Base-by-base conservation (phyloP, 1,140 invertebrate genomes). In the Pentalonia nigronervosa region DNA sequence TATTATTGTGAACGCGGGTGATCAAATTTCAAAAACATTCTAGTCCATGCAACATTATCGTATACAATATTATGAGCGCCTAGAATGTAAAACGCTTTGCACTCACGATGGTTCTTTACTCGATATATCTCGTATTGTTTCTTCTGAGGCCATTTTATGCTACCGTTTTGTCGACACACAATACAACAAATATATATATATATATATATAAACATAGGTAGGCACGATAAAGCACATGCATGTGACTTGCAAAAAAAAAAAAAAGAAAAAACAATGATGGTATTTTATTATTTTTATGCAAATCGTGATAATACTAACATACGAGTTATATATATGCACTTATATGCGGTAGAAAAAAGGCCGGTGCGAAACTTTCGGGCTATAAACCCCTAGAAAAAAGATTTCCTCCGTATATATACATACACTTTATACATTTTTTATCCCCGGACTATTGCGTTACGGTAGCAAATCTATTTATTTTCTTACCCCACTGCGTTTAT, bases 401-500 rank as follows among this genome's bases (percentile, higher is more conserved):
- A 92, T 92, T 81, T 92, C 47, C 91, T 92, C 21, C 67, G 90
- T 45, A 60, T 45, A 17, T 67, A 83, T 92, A 67, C 41, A 41
- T 76, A 90, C 56, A 34, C 7, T 76, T 30, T n/a, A 21, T 88
- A 47, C 45, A 20, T 89, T 89, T 89, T 89, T 56, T 56, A 89
- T 89, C 88, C 48, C 50, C 34, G 11, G 53, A 89, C 21, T 89
- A 47, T 30, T 86, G 41, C 48, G 34, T 21, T 34, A 30, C 36
- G 25, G 56, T 56, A 41, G 41, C 67, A 83, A 92, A 92, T 92
- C 91, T 92, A 92, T 90, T 90, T 90, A 90, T 92, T 92, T 92
- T 83, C 67, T 84, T 81, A 92, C 91, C 47, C 91, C 45, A 34
- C 34, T 48, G 7, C 41, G 90, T 48, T n/a, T 88, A 34, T 34